phyloP scores from a whole-genome alignment of 2,113 vertebrate genomes.

The Corythoichthys haematopterus region DNA sequence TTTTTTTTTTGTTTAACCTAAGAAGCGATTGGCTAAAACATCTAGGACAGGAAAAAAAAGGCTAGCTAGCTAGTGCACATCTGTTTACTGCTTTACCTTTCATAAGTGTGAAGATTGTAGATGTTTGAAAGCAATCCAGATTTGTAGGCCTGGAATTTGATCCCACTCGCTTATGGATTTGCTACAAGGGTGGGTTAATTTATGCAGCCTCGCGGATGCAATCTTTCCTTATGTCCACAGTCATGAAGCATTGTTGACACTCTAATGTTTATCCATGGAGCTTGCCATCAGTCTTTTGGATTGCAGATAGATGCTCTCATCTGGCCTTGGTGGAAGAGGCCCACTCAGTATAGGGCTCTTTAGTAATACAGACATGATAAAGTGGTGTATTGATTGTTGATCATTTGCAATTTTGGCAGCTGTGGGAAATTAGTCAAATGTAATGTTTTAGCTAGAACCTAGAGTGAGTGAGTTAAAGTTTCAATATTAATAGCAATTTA shows the following conservation, averaged over 20 bases:
- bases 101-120: conserved; percentile 19
- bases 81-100: conserved; percentile 45
- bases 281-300: conserved; percentile 41
- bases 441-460: background rate
- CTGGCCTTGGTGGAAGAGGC: conserved; percentile 10
- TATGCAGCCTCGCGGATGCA: conserved; percentile 68
- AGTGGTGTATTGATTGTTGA: background rate
- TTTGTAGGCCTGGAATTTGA: conserved; percentile 37
- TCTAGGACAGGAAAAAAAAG: conserved; percentile 62
- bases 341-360: conserved; percentile 35
- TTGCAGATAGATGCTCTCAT: conserved; percentile 37
- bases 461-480: background rate
- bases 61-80: conserved; percentile 38
- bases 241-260: conserved; percentile 22
- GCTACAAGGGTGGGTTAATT: conserved; percentile 50
- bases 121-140: conserved; percentile 43
- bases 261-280: conserved; percentile 50
- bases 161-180: conserved; percentile 54
- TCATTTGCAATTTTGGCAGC: background rate
- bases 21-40: conserved; percentile 70
- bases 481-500: too few relatives aligned
- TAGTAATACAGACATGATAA: conserved; percentile 10
- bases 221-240: conserved; percentile 60
- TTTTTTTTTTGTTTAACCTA: conserved; percentile 59
- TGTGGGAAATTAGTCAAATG: background rate